Evolutionary conservation across 92 coral and sea anemone species (phyloP), one percentile per base, ranked within the genome.

Genomic region (Zoanthus sansibaricus): DNA sequence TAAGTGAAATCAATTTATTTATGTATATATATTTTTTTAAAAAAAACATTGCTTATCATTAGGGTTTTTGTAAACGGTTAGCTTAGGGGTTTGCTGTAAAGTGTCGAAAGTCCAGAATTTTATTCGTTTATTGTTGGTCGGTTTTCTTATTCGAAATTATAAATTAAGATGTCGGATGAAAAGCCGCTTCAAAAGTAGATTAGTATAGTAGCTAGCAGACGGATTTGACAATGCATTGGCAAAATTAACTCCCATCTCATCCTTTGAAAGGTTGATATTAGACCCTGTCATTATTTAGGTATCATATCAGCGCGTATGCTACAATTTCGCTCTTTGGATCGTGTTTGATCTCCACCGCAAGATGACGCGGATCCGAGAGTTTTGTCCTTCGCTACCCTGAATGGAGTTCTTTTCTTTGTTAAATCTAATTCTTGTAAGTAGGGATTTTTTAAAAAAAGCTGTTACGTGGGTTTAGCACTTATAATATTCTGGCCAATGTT

Each of bases 161-260:
- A 75, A 64, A 46, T 80, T 66, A 62, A 46, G n/a, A 72, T 62
- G 74, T 62, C 59, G 85, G 47, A 20, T n/a, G n/a, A 67, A 64
- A 66, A 58, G 52, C 85, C 85, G 75, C 75, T 62, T 18, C 9
- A 16, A 72, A 13, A 49, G 74, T 71, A 68, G 85, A 66, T 80
- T 80, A 80, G 58, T 51, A 25, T 25, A 64, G 73, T 64, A 58
- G 44, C 59, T 67, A 80, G 31, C 75, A 64, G 75, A 80, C 85
- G 85, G 74, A 66, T 80, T 20, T 80, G 85, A 80, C 85, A 80
- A 67, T 71, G 46, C 73, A 67, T 59, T 80, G 85, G 85, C 85
- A 80, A 80, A 80, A 80, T 80, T 80, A 80, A 80, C 75, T 80
- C 62, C 61, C 85, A 44, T 80, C 67, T 80, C 85, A 80, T 20